Evolutionary conservation across 2,888 invertebrate genomes (phyloP), one percentile per base, ranked within the genome.

Genomic region (Pyrgus malvae): DNA sequence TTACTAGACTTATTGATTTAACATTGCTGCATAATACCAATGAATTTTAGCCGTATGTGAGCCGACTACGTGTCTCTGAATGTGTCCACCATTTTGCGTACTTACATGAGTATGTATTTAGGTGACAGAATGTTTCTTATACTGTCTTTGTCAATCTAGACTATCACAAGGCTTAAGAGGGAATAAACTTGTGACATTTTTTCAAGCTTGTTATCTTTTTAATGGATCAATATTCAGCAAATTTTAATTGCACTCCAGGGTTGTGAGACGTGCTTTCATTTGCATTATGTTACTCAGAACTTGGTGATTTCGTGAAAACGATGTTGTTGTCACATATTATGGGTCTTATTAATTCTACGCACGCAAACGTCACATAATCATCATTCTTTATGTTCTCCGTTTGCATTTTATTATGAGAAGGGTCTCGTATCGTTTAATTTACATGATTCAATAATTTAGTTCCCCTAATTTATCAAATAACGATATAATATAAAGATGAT

Each of bases 1-100:
- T 46, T 51, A 60, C 58, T 69, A 70, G 72, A 72, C 66, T 67
- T 76, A 82, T 82, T 74, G 83, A 80, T 83, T 80, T 66, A 72
- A 76, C 73, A 79, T 78, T 76, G 75, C 74, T 78, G 79, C 75
- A 76, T 74, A 72, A 74, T 73, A 78, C 76, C 83, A 78, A 77
- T 80, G 83, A 83, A 82, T 82, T 82, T 82, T 82, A 71, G 67
- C 69, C 57, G 65, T 65, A 67, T n/a, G n/a, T n/a, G 67, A 62
- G 62, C 61, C 17, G 17, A 37, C 37, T 35, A 8, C 14, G 35
- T 35, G 35, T 17, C 12, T 17, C n/a, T n/a, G n/a, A n/a, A 72
- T 67, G 66, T 74, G 72, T 70, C 76, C 75, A 74, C 74, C 74
- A 78, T 80, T 78, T 81, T 78, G 78, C 62, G 63, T 12, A 25